Evolutionary conservation across 2,797 vertebrate genomes (phyloP).

Genomic region (Eulemur mongoz): DNA sequence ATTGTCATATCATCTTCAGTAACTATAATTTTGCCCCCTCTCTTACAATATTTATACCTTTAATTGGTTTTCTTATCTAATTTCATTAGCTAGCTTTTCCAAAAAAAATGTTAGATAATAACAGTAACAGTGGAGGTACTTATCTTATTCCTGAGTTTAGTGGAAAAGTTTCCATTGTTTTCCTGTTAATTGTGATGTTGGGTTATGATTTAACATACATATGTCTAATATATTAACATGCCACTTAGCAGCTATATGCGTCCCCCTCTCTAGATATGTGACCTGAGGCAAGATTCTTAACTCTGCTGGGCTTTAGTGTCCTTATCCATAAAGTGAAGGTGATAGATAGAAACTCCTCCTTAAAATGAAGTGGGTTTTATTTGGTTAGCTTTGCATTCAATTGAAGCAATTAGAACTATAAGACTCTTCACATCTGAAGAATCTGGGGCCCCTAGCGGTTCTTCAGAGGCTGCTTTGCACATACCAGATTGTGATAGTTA

Average conservation of each 20-base stretch:
- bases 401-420: not conserved
- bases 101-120: not conserved
- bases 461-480: not conserved
- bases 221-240: not conserved
- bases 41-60: not conserved
- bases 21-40: not conserved
- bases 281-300: constrained; percentile 26
- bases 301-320: not conserved
- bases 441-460: not conserved
- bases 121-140: not conserved
- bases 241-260: no score
- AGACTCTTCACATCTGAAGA: not conserved
- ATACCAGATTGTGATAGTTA: not conserved
- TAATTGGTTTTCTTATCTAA: not conserved
- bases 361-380: constrained; percentile 36
- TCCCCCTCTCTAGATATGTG: not conserved
- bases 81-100: not conserved
- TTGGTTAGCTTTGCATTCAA: not conserved
- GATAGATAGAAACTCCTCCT: not conserved
- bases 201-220: not conserved
- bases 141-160: constrained; percentile 5
- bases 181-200: not conserved
- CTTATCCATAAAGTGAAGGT: not conserved
- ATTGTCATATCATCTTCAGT: not conserved
- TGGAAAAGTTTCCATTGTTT: not conserved